Conservation (phyloP, 2,888 invertebrate species). For the Bimastos eiseni region DNA sequence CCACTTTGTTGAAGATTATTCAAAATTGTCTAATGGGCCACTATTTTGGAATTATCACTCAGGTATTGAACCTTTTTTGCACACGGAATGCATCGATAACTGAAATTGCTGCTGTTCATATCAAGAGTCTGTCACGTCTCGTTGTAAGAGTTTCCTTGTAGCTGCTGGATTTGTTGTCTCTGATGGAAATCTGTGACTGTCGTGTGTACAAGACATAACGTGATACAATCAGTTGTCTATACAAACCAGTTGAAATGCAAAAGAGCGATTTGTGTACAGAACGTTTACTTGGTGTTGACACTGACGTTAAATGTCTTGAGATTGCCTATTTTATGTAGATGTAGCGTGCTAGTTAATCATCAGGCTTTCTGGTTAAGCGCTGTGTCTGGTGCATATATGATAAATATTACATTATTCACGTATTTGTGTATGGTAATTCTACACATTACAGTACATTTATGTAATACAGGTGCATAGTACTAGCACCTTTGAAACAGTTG, state of each 20-base stretch:
- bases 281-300: background rate
- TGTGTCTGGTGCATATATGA: background rate
- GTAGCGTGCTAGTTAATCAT: background rate
- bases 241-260: conserved; percentile 13
- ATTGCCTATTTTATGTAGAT: background rate
- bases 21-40: background rate
- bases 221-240: background rate
- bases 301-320: background rate
- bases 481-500: background rate
- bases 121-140: background rate
- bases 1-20: background rate
- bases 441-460: no score
- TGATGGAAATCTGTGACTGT: background rate
- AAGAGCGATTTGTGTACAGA: background rate
- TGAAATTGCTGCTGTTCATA: conserved; percentile 6
- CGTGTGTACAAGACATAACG: background rate
- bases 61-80: background rate
- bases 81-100: conserved; percentile 1
- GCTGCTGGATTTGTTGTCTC: background rate
- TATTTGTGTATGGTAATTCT: no score
- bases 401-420: no score
- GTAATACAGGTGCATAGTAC: no score
- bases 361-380: background rate
- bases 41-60: conserved; percentile 13
- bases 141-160: conserved; percentile 1